Evolutionary conservation across 2,113 vertebrate genomes (phyloP).

Genomic region (Heteronetta atricapilla): DNA sequence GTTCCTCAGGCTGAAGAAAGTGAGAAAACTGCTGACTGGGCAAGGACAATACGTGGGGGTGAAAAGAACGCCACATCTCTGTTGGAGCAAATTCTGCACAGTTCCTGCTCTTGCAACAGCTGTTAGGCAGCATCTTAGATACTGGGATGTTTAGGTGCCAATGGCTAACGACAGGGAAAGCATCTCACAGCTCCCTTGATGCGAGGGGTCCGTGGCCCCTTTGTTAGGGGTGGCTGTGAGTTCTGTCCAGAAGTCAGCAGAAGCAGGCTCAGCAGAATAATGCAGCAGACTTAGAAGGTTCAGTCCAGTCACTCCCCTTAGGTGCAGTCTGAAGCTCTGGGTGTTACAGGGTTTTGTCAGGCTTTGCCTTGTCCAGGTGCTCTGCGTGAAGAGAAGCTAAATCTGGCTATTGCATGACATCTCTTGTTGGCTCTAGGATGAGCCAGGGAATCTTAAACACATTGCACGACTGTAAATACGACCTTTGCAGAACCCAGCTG

Average conservation of each 20-base stretch:
- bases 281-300: neutral
- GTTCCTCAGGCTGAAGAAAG: neutral
- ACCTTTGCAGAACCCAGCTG: neutral
- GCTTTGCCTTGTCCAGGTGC: neutral
- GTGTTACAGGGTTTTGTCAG: neutral
- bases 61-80: neutral
- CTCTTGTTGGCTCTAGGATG: accelerated
- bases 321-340: neutral
- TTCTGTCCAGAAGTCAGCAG: neutral
- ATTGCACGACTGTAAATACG: accelerated
- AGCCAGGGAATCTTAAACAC: neutral
- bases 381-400: neutral
- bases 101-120: neutral
- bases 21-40: neutral
- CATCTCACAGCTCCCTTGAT: neutral
- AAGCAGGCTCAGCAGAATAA: neutral
- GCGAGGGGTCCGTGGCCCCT: neutral
- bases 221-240: neutral
- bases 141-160: neutral
- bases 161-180: neutral
- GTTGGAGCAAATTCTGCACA: neutral
- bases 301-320: neutral
- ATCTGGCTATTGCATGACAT: neutral
- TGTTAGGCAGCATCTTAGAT: neutral
- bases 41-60: neutral